Percentiles rank a stretch among this genome's conserved stretches.
These are phyloP conservation scores for Pachypsylla venusta DNA, from an alignment of 1,140 invertebrate genomes.

Conservation along the genomic window DNA sequence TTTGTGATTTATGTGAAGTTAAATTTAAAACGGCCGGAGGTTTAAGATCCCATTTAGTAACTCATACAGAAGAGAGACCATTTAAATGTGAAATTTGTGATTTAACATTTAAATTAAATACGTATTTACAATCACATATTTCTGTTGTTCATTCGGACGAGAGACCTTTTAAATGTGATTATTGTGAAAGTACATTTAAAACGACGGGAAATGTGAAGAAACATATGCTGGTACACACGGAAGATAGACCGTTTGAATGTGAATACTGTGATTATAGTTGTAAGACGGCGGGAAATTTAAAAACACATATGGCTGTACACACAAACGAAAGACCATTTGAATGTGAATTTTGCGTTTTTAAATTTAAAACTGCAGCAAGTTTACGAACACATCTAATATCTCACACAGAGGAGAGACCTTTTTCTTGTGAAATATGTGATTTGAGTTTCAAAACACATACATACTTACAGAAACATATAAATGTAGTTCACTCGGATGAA, in stretches of 20 bases:
- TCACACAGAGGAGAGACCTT: conserved; percentile 16
- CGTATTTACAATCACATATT: conserved; percentile 1
- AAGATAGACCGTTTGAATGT: conserved; percentile 43
- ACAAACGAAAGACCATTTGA: conserved; percentile 44
- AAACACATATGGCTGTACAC: conserved; percentile 38
- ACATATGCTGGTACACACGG: conserved; percentile 40
- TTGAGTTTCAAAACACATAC: conserved; percentile 9
- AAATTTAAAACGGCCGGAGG: not conserved
- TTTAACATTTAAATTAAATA: not conserved
- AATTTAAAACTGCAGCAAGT: not conserved
- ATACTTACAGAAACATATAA: conserved; percentile 28
- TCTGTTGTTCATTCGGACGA: conserved; percentile 9
- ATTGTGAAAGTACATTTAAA: conserved; percentile 55
- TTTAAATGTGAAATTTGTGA: conserved; percentile 13
- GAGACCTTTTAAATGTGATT: conserved; percentile 42
- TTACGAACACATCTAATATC: conserved; percentile 14
- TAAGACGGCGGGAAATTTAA: conserved; percentile 44
- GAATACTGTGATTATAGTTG: conserved; percentile 52
- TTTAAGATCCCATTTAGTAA: conserved; percentile 8
- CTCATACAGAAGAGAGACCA: conserved; percentile 13
- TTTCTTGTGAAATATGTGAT: conserved; percentile 12
- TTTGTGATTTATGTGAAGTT: conserved; percentile 6
- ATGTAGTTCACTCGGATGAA: conserved; percentile 24
- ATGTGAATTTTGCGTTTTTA: conserved; percentile 27
- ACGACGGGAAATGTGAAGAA: conserved; percentile 40